A percentile compares a stretch with the other conserved stretches of the same genome.
phyloP scores from a whole-genome alignment of 2,888 invertebrate species.

The Agrochola lychnidis region DNA sequence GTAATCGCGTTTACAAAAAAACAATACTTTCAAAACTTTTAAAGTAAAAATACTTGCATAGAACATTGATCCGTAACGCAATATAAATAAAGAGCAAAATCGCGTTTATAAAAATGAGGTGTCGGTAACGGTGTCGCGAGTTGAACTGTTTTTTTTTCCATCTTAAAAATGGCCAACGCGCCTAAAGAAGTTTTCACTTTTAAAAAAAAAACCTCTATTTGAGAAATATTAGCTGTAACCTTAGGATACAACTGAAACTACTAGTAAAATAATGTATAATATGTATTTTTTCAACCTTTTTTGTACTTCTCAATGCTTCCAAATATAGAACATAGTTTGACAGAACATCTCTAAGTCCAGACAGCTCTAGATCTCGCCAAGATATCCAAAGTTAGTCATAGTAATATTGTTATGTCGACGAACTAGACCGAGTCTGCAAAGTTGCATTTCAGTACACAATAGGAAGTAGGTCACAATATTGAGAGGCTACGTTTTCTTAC shows the following conservation, averaged over 20 bases:
- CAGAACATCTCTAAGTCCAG: constrained; percentile 16
- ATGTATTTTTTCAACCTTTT: not conserved
- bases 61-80: too few species aligned
- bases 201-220: too few species aligned
- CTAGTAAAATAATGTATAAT: not conserved
- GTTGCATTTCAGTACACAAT: constrained; percentile 43
- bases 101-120: too few species aligned
- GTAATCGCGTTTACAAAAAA: too few species aligned
- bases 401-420: constrained; percentile 22
- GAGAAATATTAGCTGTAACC: not conserved
- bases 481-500: constrained; percentile 29
- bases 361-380: constrained; percentile 8
- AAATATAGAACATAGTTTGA: constrained; percentile 5
- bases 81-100: too few species aligned
- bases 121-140: too few species aligned
- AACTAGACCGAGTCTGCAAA: constrained; percentile 49
- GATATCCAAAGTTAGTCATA: constrained; percentile 36
- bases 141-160: too few species aligned
- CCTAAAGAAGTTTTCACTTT: too few species aligned
- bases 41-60: too few species aligned
- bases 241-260: not conserved
- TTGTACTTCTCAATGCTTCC: not conserved
- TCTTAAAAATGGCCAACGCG: too few species aligned
- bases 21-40: too few species aligned
- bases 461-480: constrained; percentile 54